Percentiles rank a stretch among this genome's conserved stretches.
Conservation (phyloP, 2,113 vertebrate genomes). For the Dascyllus trimaculatus region DNA sequence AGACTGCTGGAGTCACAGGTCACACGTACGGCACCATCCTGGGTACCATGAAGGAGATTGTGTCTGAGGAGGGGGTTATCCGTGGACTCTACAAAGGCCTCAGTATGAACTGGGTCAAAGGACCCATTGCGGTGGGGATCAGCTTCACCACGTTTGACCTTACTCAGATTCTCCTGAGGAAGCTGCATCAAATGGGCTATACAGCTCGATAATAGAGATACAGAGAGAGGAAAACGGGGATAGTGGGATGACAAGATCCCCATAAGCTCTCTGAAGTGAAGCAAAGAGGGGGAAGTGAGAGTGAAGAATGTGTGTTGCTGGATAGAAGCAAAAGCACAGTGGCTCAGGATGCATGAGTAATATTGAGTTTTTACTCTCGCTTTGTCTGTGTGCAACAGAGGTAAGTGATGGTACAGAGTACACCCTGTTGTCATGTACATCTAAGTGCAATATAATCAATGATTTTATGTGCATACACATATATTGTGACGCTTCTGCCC, state of each 20-base stretch:
- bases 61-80: slow-evolving; percentile 90
- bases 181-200: slow-evolving; percentile 83
- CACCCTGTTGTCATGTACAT: slow-evolving; percentile 35
- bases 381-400: slow-evolving; percentile 25
- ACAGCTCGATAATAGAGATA: slow-evolving; percentile 63
- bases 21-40: slow-evolving; percentile 89
- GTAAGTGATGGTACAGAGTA: slow-evolving; percentile 17
- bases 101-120: slow-evolving; percentile 99
- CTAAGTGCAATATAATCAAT: slow-evolving; percentile 74
- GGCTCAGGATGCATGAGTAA: slow-evolving; percentile 48
- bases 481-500: slow-evolving; percentile 3
- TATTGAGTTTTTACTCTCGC: slow-evolving; percentile 22
- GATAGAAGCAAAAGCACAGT: slow-evolving; percentile 33
- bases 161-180: slow-evolving; percentile 92
- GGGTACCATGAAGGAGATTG: slow-evolving; percentile 90
- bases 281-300: neutral
- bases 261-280: neutral
- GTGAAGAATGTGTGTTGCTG: slow-evolving; percentile 11
- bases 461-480: slow-evolving; percentile 28
- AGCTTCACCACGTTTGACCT: slow-evolving; percentile 99
- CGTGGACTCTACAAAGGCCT: slow-evolving; percentile 96
- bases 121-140: slow-evolving; percentile 96
- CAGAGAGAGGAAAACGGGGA: neutral
- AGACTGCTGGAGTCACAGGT: slow-evolving; percentile 94
- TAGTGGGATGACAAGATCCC: neutral